Evolutionary conservation across 2,113 vertebrate genomes (phyloP).

Genomic region (Nothobranchius furzeri): DNA sequence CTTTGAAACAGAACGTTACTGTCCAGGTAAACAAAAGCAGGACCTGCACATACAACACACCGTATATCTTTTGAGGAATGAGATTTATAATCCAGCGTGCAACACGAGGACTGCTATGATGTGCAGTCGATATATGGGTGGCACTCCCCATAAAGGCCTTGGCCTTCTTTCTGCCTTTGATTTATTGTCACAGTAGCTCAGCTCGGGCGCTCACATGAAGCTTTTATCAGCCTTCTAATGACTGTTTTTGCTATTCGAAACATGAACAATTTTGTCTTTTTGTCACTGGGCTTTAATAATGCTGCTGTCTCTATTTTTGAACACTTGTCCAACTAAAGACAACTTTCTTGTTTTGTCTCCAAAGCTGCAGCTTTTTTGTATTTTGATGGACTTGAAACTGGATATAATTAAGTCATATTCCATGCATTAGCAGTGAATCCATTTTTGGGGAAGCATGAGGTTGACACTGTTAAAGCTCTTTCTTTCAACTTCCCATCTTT

Average conservation of each 20-base stretch:
- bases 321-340: too few species aligned
- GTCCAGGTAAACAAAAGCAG: slow-evolving; percentile 9
- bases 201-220: slow-evolving; percentile 81
- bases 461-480: too few species aligned
- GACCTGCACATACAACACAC: slow-evolving; percentile 43
- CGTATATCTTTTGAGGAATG: slow-evolving; percentile 62
- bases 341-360: too few species aligned
- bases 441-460: too few species aligned
- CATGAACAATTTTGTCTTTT: slow-evolving; percentile 54
- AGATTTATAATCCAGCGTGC: slow-evolving; percentile 66
- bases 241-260: slow-evolving; percentile 76
- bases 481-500: too few species aligned
- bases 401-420: too few species aligned
- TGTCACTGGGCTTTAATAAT: slow-evolving; percentile 8
- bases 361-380: too few species aligned
- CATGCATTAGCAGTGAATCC: too few species aligned
- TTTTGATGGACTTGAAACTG: too few species aligned
- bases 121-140: slow-evolving; percentile 79
- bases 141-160: slow-evolving; percentile 78
- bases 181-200: slow-evolving; percentile 80
- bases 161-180: slow-evolving; percentile 80
- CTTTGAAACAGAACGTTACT: background rate
- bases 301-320: background rate
- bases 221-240: slow-evolving; percentile 80
- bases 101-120: slow-evolving; percentile 60